Percentiles rank a stretch among this genome's conserved stretches.
These are phyloP conservation scores for Sisyra terminalis DNA, from an alignment of 2,888 invertebrate species.

Conservation along the genomic window DNA sequence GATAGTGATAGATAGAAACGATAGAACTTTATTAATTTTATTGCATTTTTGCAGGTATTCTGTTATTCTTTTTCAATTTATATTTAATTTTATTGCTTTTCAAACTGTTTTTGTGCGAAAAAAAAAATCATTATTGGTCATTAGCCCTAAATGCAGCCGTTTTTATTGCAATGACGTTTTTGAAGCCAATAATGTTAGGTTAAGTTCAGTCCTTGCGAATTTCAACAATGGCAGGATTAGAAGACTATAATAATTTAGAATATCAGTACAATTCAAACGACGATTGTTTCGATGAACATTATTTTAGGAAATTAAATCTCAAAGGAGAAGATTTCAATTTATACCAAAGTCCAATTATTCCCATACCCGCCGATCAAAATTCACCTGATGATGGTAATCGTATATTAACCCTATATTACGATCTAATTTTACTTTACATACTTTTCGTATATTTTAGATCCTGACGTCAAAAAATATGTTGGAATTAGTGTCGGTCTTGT, in stretches of 20 bases:
- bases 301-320: background rate
- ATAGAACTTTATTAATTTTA: too few species aligned
- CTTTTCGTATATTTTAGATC: constrained; percentile 28
- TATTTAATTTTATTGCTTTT: too few species aligned
- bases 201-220: background rate
- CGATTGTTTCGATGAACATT: constrained; percentile 9
- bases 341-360: constrained; percentile 8
- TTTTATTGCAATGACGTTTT: background rate
- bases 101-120: too few species aligned
- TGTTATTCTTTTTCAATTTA: too few species aligned
- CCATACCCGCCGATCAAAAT: constrained; percentile 9
- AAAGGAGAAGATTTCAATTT: constrained; percentile 8
- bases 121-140: too few species aligned
- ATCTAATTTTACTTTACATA: constrained; percentile 3
- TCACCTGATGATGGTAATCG: constrained; percentile 12
- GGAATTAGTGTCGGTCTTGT: constrained; percentile 65
- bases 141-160: too few species aligned
- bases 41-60: too few species aligned
- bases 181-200: background rate
- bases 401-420: constrained; percentile 5
- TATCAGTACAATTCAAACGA: constrained; percentile 10
- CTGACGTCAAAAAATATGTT: constrained; percentile 46
- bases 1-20: too few species aligned
- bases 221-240: constrained; percentile 15
- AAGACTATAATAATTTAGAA: constrained; percentile 12